Base-by-base conservation (phyloP, 1,140 invertebrate genomes). In the Ips typographus region DNA sequence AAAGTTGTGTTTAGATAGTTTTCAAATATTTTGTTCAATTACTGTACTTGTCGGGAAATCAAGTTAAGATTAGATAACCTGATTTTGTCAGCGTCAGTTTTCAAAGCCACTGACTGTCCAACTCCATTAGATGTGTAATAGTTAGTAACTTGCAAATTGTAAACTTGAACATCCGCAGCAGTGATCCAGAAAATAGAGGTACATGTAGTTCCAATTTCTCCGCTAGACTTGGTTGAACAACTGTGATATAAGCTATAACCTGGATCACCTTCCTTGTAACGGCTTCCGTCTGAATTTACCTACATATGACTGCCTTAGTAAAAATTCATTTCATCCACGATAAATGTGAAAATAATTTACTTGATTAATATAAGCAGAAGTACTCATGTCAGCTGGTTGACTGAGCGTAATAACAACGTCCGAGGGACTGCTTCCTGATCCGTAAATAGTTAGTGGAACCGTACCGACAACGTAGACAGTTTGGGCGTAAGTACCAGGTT, bases 371-470 rank as follows among this genome's bases (percentile, higher is more conserved):
- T 68, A 68, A 49, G 4, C 38, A 1, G 43, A 47, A 47, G n/a
- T 36, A 42, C 38, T 51, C 7, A 42, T 51, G n/a, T 59, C 22
- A 40, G 65, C 65, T 37, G 43, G 22, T 49, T 62, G 8, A n/a
- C 37, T 52, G 3, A 68, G 39, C 7, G 7, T 52, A 51, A 68
- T 68, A 2, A 40, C 8, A 37, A 55, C 55, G 40, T 68, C 44
- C 37, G 56, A 40, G 3, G 65, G 39, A 37, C 56, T 68, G 42
- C 58, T 68, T 39, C 56, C 56, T 36, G 57, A 37, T 22, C 65
- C 65, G 53, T 51, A 68, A 52, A 68, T 59, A 4, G 65, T 68
- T 6, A 68, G 22, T 41, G 65, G 65, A 8, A 68, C 65, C 3
- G 43, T 68, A n/a, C 42, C 52, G 7, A 44, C 39, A 60, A 68